These are phyloP conservation scores for Gymnogyps californianus DNA, from an alignment of 2,113 vertebrate species.

Conservation along the genomic window DNA sequence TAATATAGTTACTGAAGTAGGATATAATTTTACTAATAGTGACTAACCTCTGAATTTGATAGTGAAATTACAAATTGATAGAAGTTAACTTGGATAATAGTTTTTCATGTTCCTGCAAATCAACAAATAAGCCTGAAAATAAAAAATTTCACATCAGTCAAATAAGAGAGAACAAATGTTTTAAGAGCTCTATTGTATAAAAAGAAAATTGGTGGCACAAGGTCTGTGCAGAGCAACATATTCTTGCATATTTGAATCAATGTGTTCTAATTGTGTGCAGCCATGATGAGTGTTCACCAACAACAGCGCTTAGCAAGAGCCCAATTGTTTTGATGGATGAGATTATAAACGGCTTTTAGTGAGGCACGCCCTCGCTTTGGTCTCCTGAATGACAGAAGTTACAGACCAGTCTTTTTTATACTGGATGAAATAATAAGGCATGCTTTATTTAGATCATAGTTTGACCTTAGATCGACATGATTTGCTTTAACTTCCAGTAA, in stretches of 20 bases:
- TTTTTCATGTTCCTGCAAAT: background rate
- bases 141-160: background rate
- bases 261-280: background rate
- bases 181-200: background rate
- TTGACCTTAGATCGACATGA: background rate
- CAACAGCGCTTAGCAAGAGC: background rate
- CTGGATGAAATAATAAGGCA: background rate
- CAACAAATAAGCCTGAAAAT: background rate
- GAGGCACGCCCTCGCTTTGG: background rate
- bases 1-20: background rate
- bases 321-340: background rate
- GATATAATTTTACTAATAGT: background rate
- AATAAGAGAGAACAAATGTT: background rate
- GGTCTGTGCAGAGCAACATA: background rate
- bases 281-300: background rate
- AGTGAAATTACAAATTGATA: background rate
- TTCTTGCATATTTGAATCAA: background rate
- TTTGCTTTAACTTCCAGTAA: background rate
- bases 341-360: background rate
- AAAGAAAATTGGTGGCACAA: background rate
- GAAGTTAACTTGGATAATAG: background rate
- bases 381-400: background rate
- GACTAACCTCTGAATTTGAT: background rate
- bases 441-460: background rate
- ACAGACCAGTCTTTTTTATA: background rate